Evolutionary conservation across 2,797 vertebrate species (phyloP), one percentile per base, ranked within the genome.

Genomic region (Buceros bicornis): DNA sequence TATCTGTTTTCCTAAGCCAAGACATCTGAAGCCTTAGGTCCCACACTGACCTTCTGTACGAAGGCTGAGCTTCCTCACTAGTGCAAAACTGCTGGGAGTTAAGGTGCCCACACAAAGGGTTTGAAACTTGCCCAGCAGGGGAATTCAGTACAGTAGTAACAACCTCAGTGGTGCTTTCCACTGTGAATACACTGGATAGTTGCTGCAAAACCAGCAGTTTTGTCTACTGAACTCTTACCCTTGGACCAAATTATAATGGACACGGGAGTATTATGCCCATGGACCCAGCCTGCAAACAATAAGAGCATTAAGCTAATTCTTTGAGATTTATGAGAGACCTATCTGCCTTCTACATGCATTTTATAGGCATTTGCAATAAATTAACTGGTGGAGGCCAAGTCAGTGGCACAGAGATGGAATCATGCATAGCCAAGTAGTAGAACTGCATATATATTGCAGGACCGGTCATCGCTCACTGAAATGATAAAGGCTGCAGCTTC

Each of bases 361-460:
- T 94, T 96, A 96, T 89, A 89, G 92, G 82, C 87, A 96, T 96
- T 97, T 97, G 88, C 92, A 96, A 97, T 95, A 97, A 96, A 97
- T 98, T 96, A 96, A 86, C 77, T 74, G 33, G 84, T 42, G 81
- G 56, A 91, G 87, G 89, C 76, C 91, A 94, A 51, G 81, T 96
- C 50, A 51, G 69, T 82, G 61, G 82, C 79, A 77, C 62, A 83
- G 53, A 89, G 37, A 77, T 11, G 37, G 54, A 12, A 35, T 71
- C 33, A 24, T n/a, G 56, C 84, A 89, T 45, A 78, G 87, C 58
- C 87, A 89, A 83, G 50, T 26, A 60, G 57, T 5, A 73, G 76
- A 67, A 76, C 48, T 33, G 35, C 12, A 15, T 53, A 15, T 56
- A 6, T 14, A 17, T 47, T 42, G 20, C 78, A 93, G 79, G 51